A percentile compares a stretch with the other conserved stretches of the same genome.
Evolutionary conservation across 2,113 vertebrate genomes (phyloP).

Genomic region (Phalacrocorax carbo): DNA sequence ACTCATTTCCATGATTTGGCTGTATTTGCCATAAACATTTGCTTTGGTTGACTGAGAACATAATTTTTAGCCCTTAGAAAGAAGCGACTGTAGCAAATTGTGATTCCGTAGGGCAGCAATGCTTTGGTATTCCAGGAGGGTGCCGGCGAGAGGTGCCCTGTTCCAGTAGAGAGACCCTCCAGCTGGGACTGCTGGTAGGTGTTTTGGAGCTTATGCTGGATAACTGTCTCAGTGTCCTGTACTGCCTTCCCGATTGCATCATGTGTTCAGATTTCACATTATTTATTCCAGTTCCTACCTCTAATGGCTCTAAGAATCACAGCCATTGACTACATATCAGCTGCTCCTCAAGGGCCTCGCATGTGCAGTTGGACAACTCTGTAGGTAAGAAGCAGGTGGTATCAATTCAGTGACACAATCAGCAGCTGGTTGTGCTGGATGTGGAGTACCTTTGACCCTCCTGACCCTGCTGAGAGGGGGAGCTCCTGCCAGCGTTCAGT

Average conservation of each 20-base stretch:
- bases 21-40: neutral
- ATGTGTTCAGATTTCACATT: neutral
- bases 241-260: neutral
- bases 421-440: neutral
- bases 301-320: neutral
- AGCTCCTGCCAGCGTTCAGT: neutral
- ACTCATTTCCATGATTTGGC: neutral
- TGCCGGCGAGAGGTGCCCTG: neutral
- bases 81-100: neutral
- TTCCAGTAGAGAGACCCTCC: neutral
- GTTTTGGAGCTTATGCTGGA: neutral
- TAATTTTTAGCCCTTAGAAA: neutral
- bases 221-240: neutral
- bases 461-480: neutral
- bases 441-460: neutral
- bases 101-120: neutral
- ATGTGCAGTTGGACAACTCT: neutral
- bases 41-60: neutral
- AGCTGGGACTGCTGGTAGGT: neutral
- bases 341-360: neutral
- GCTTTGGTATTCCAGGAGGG: neutral
- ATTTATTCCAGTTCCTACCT: neutral
- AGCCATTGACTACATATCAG: neutral
- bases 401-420: neutral
- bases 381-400: neutral